Evolutionary conservation across 2,113 vertebrate genomes (phyloP).

Genomic region (Rhombomys opimus): DNA sequence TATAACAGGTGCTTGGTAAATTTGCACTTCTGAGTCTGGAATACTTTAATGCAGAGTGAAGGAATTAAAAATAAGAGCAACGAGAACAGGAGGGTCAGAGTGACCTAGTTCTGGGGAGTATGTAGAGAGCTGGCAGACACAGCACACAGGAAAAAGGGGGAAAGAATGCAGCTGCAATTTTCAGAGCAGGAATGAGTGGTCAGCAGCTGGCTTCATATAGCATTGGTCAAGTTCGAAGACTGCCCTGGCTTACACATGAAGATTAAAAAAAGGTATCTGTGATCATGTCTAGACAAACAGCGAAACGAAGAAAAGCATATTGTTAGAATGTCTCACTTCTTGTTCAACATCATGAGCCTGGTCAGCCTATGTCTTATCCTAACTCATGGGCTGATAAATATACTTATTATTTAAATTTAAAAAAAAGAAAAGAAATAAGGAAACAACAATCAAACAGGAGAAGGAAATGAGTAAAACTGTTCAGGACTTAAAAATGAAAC

Average conservation of each 20-base stretch:
- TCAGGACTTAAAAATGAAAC: too few species aligned
- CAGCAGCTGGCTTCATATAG: neutral
- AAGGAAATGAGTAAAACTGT: too few species aligned
- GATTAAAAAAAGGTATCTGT: neutral
- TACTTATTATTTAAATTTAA: neutral
- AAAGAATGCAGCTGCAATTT: neutral
- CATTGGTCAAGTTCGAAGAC: neutral
- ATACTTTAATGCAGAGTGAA: neutral
- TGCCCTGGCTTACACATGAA: neutral
- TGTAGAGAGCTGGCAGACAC: neutral
- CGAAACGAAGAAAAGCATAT: neutral
- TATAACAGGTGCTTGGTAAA: conserved; percentile 3
- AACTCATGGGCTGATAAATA: neutral
- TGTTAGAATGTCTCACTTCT: neutral
- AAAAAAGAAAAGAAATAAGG: too few species aligned
- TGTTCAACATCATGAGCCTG: neutral
- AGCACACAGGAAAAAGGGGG: neutral
- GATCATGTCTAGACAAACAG: neutral
- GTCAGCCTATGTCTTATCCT: neutral
- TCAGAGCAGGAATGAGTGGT: neutral
- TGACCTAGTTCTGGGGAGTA: neutral
- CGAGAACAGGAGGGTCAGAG: neutral
- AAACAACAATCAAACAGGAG: too few species aligned
- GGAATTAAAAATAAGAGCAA: neutral
- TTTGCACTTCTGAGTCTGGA: neutral